phyloP scores from a whole-genome alignment of 2,797 vertebrate genomes.

The Myotis planiceps region DNA sequence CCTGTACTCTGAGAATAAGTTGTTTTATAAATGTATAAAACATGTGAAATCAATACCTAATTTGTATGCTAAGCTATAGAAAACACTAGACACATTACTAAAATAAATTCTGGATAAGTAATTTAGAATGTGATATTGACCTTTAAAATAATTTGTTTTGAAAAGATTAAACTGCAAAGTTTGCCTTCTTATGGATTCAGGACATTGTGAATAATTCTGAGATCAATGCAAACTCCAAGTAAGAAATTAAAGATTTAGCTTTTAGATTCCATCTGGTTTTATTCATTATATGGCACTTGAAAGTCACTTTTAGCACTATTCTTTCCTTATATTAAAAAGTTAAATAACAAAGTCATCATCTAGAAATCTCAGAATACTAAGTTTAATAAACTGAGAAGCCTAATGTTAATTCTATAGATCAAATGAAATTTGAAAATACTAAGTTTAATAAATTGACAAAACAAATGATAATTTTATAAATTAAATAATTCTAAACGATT shows the following conservation, averaged over 20 bases:
- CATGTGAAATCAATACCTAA: constrained; percentile 24
- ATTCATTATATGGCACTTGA: neutral
- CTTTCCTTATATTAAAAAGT: neutral
- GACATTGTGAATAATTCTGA: neutral
- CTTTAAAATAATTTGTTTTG: constrained; percentile 44
- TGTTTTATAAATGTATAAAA: constrained; percentile 15
- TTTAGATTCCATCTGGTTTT: neutral
- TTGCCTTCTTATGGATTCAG: neutral
- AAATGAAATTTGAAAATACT: neutral
- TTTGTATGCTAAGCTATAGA: neutral
- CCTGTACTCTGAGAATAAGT: neutral
- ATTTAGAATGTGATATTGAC: constrained; percentile 21
- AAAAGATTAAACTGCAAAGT: constrained; percentile 8
- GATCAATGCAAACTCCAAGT: neutral
- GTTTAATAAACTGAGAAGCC: neutral
- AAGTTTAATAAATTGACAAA: neutral
- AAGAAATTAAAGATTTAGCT: neutral
- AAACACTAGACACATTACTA: neutral
- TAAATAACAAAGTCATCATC: neutral
- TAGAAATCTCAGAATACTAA: neutral
- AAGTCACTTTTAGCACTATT: constrained; percentile 3
- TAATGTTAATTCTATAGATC: neutral
- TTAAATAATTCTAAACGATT: constrained; percentile 40
- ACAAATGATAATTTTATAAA: neutral
- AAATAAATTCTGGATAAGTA: constrained; percentile 39